These are phyloP conservation scores for Diarsia mendica DNA, from an alignment of 2,888 invertebrate species.

Conservation along the genomic window DNA sequence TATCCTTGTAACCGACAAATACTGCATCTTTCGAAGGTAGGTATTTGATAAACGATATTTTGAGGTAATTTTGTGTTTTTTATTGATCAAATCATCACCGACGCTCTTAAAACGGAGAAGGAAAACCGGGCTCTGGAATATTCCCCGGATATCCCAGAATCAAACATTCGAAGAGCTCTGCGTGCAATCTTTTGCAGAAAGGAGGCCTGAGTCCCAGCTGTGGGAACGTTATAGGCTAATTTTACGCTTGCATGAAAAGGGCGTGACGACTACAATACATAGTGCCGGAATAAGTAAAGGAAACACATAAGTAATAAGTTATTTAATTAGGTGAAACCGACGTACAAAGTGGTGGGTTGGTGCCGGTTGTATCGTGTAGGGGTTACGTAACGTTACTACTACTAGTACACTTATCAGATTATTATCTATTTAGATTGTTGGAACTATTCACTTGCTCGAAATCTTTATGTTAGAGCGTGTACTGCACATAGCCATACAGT, in stretches of 20 bases:
- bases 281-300: slow-evolving; percentile 39
- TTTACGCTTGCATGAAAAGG: slow-evolving; percentile 27
- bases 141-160: background rate
- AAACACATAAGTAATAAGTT: slow-evolving; percentile 22
- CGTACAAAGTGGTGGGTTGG: slow-evolving; percentile 14
- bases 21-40: slow-evolving; percentile 11
- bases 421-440: slow-evolving; percentile 45
- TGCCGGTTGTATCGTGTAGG: slow-evolving; percentile 55
- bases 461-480: slow-evolving; percentile 16
- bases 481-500: background rate
- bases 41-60: background rate
- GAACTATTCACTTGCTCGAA: slow-evolving; percentile 21
- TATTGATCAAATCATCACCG: background rate
- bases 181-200: background rate
- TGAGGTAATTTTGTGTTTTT: no score
- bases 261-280: slow-evolving; percentile 22
- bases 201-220: background rate
- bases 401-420: slow-evolving; percentile 37
- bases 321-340: slow-evolving; percentile 48
- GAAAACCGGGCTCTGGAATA: background rate
- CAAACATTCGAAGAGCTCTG: background rate
- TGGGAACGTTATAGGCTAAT: background rate
- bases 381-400: slow-evolving; percentile 46
- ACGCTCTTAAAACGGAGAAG: background rate
- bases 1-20: slow-evolving; percentile 16